A percentile compares a stretch with the other conserved stretches of the same genome.
phyloP scores from a whole-genome alignment of 2,113 vertebrate species.

The Pipa parva region DNA sequence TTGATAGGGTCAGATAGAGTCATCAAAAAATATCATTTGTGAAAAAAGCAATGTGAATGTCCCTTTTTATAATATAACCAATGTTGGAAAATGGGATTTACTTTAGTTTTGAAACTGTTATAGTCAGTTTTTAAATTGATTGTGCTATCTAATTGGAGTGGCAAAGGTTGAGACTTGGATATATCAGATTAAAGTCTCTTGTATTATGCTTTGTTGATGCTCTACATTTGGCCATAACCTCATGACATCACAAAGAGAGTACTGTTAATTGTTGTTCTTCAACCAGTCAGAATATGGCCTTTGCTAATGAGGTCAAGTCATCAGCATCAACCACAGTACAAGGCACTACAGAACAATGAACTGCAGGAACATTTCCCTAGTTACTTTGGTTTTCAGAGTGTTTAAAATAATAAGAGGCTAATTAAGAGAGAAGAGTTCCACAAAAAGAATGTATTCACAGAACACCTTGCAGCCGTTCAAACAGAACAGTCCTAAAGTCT shows the following conservation, averaged over 20 bases:
- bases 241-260: neutral
- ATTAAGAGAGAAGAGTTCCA: neutral
- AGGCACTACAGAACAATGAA: neutral
- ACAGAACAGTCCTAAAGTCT: neutral
- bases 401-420: neutral
- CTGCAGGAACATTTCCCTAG: neutral
- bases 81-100: too few species aligned
- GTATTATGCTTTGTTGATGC: neutral
- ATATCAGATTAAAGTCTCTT: neutral
- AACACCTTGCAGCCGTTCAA: neutral
- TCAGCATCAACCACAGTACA: neutral
- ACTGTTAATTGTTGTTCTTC: too few species aligned
- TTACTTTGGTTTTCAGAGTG: neutral
- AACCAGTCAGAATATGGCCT: neutral
- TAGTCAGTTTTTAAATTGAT: too few species aligned
- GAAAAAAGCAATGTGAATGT: too few species aligned
- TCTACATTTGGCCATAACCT: neutral
- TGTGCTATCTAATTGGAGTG: too few species aligned
- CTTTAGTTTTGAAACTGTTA: too few species aligned
- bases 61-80: too few species aligned
- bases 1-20: too few species aligned
- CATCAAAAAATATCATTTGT: too few species aligned
- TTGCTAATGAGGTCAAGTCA: neutral
- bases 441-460: neutral
- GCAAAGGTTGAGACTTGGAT: too few species aligned